Evolutionary conservation across 1,140 invertebrate genomes (phyloP).

Genomic region (Drosophila gunungcola): DNA sequence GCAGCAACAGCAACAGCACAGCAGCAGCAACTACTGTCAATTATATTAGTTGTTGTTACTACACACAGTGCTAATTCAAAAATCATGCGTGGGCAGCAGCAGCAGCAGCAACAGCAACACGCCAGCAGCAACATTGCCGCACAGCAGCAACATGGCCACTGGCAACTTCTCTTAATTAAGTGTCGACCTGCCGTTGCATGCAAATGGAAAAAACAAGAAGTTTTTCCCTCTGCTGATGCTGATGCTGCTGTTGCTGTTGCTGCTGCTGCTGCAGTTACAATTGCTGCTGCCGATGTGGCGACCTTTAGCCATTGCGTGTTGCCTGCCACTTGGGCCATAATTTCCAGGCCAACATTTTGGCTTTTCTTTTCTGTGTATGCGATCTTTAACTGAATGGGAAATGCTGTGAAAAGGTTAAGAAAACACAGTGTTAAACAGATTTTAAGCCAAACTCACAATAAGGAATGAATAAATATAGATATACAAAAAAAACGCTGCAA

Average conservation of each 20-base stretch:
- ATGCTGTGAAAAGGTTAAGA: constrained; percentile 22
- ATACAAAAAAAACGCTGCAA: no score
- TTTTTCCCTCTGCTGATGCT: constrained; percentile 1
- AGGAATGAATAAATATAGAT: not conserved
- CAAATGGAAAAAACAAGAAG: constrained; percentile 33
- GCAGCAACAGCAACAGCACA: constrained; percentile 51
- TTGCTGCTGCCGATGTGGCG: constrained; percentile 38
- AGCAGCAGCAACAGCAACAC: constrained; percentile 37
- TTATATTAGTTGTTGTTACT: constrained; percentile 81
- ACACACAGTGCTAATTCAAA: constrained; percentile 80
- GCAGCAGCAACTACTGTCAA: constrained; percentile 75
- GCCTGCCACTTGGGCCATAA: constrained; percentile 54
- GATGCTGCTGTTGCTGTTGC: constrained; percentile 33
- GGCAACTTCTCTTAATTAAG: constrained; percentile 81
- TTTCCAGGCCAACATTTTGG: constrained; percentile 46
- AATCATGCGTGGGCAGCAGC: constrained; percentile 78
- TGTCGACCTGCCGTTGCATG: constrained; percentile 74
- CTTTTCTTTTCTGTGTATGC: constrained; percentile 3
- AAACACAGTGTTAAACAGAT: not conserved
- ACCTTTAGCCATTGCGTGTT: constrained; percentile 78
- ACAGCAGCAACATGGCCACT: constrained; percentile 63
- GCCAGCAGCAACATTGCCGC: constrained; percentile 49
- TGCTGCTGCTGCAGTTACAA: not conserved
- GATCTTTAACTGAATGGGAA: constrained; percentile 46
- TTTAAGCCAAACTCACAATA: not conserved